Evolutionary conservation across 2,888 invertebrate genomes (phyloP), one percentile per base, ranked within the genome.

Genomic region (Heliconius aoede): DNA sequence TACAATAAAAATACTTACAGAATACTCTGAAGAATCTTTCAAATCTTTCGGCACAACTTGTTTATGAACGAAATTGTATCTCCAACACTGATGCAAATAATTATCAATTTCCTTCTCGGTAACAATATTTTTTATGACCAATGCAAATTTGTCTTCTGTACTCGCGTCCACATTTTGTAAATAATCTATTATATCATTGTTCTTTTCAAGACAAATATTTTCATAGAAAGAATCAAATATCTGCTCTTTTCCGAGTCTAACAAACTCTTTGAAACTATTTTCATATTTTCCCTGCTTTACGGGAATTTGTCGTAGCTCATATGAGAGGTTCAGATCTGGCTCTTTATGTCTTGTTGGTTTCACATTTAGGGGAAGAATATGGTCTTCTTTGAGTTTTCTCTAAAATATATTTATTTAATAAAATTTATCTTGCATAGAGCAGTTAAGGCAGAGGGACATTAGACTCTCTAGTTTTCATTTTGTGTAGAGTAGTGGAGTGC

Each of bases 1-100:
- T 3, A 18, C 3, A 61, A 26, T 26, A 46, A 61, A 60, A 18
- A 62, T 26, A 67, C 76, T 72, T 58, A 75, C 75, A 51, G 69
- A 75, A 62, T 75, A 80, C 64, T 90, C 89, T 30, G 83, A 77
- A 0, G 76, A 72, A 15, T 91, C 88, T 32, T 83, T 86, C 24
- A 76, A 73, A 21, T 91, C 88, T 32, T 83, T 86, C n/a, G 28
- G 83, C 62, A 83, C 85, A n/a, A 76, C 82, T 46, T 90, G 88
- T 46, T 90, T 90, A 72, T 87, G 82, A 32, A 93, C 84, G 82
- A 86, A 88, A 79, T 91, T 90, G 80, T 90, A 92, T 76, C 89
- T 86, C 94, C 94, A 94, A 72, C 93, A 93, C 64, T 91, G 92
- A 81, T 89, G 89, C 72, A 93, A 82, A 79, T 93, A 92, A 77